Evolutionary conservation across 2,888 invertebrate genomes (phyloP), one percentile per base, ranked within the genome.

Genomic region (Scaptodrosophila latifasciaeformis): DNA sequence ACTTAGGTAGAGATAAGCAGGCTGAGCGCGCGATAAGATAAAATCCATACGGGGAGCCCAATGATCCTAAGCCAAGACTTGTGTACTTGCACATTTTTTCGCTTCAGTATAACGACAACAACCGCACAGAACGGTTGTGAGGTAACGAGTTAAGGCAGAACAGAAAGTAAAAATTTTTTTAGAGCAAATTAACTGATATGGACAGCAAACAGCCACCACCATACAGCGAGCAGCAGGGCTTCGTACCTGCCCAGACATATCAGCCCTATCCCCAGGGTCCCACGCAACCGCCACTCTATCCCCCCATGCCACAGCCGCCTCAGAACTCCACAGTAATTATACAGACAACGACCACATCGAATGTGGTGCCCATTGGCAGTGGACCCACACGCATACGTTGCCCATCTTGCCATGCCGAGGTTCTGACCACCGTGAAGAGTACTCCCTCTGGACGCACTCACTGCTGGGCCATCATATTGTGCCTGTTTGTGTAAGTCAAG

Each of bases 391-490:
- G 82, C 15, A 63, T 87, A 6, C 70, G 79, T 1, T 89, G 89
- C 54, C 88, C 88, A 0, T 87, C 88, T 1, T 90, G 90, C 59
- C 83, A 81, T 2, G 85, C 87, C 1, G 85, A 85, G 13, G 84
- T 89, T 9, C 64, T 87, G 43, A 88, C 88, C 13, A 86, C 84
- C 31, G 83, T 89, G 0, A 79, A 70, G 59, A 82, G 81, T 54
- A 71, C 81, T 2, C 70, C 86, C 10, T 84, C 74, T 2, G 62
- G 80, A 3, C 81, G 80, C 15, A 85, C 85, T 0, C 85, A 85
- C 52, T 71, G 82, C 55, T 84, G 82, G 81, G 85, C 85, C 2
- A 53, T 84, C 18, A 40, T 82, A 3, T 51, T 86, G 2, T 86
- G 82, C 45, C 64, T 83, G 0, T 75, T 84, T 42, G 52, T 82